Evolutionary conservation across 2,888 invertebrate species (phyloP), one percentile per base, ranked within the genome.

Genomic region (Plebejus argus): DNA sequence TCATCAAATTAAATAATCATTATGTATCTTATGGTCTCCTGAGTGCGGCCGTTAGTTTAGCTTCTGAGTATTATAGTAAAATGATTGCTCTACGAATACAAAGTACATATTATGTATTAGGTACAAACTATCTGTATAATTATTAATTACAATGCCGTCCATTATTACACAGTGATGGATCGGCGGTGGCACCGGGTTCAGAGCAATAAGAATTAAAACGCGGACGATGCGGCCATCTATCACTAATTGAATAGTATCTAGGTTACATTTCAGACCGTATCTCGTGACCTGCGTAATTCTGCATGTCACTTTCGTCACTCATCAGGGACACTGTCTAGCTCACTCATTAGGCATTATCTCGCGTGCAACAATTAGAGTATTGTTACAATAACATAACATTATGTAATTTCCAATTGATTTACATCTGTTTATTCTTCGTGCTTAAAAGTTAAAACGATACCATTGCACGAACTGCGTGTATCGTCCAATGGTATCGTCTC

Each of bases 201-300:
- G 66, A 78, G 77, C 78, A 78, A 78, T 78, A 77, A 78, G 78
- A 78, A 79, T 76, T 76, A 78, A 66, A 76, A 76, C 39, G 66
- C 76, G 76, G 76, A 78, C 77, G 78, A 75, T 76, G 76, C 74
- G 74, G 77, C 78, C 58, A 76, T 79, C 79, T 80, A 77, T 78
- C 78, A 79, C 77, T 79, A 80, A 81, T 80, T 82, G 79, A 79
- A 81, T 81, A 80, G 76, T 81, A 80, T 80, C 79, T 81, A 79
- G 82, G 80, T 81, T 80, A 80, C 78, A 81, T 79, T 80, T 79
- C 79, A 79, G 78, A 78, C 80, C 77, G 79, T 80, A 83, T 81
- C 80, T 76, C 77, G 66, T 82, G 83, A 83, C 82, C 83, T 80
- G 28, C 53, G 74, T 53, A 74, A 74, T 78, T 80, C 79, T 77